Percentiles rank a stretch among this genome's conserved stretches.
phyloP scores from a whole-genome alignment of 2,797 vertebrate species.

The Tragelaphus oryx region DNA sequence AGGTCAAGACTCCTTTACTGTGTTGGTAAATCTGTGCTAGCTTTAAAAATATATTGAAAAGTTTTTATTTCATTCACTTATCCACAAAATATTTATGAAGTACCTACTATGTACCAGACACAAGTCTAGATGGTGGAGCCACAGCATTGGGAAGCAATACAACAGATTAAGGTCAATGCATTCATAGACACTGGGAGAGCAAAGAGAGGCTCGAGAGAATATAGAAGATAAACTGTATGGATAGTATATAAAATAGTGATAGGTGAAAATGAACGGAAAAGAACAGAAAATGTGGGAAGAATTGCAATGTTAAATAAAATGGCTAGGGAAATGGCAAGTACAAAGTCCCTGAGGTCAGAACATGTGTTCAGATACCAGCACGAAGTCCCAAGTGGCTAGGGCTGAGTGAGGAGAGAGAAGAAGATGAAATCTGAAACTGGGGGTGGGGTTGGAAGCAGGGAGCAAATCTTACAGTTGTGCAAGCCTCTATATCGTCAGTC shows the following conservation, averaged over 20 bases:
- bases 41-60: background rate
- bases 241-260: background rate
- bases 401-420: background rate
- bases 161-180: background rate
- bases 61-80: background rate
- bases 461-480: background rate
- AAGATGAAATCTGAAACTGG: background rate
- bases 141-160: background rate
- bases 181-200: background rate
- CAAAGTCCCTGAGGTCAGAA: background rate
- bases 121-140: background rate
- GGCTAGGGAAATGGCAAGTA: background rate
- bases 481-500: background rate
- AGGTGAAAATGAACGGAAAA: background rate
- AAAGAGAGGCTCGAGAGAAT: background rate
- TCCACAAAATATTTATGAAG: background rate
- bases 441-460: fast-evolving
- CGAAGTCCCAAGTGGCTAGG: background rate
- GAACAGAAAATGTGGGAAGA: background rate
- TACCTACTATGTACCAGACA: background rate
- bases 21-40: background rate
- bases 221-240: background rate
- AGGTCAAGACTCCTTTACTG: background rate
- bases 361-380: background rate
- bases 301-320: background rate